Evolutionary conservation across 2,113 vertebrate genomes (phyloP).

Genomic region (Calyptomena viridis): DNA sequence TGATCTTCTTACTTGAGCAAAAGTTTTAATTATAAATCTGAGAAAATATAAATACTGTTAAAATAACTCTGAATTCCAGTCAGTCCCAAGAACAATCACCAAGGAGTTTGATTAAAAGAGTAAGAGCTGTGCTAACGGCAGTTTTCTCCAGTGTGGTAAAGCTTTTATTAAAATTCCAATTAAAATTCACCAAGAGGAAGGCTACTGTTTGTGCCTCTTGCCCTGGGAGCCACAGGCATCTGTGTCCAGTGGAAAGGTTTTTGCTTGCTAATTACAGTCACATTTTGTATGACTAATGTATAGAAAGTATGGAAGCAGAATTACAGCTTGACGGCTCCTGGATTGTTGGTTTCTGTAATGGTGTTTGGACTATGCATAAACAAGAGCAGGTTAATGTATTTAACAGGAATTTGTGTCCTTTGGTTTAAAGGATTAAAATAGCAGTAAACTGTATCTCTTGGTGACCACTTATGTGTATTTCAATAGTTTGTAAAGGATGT

Average conservation of each 20-base stretch:
- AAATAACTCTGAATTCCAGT: not conserved
- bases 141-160: not conserved
- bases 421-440: not conserved
- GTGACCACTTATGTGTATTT: not conserved
- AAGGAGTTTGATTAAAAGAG: constrained; percentile 10
- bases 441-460: rapidly evolving
- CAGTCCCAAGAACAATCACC: not conserved
- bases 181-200: constrained; percentile 2
- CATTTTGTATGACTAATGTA: not conserved
- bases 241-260: not conserved
- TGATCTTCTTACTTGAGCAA: not conserved
- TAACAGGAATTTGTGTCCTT: not conserved
- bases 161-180: constrained; percentile 35
- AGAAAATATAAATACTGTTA: not conserved
- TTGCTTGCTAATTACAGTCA: not conserved
- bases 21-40: not conserved
- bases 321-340: not conserved
- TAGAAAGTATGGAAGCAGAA: not conserved
- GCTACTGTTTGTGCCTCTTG: not conserved
- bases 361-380: not conserved
- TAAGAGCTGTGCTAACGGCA: not conserved
- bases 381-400: not conserved
- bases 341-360: not conserved
- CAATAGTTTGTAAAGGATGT: not conserved
- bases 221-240: not conserved